Base-by-base conservation (phyloP, 2,888 invertebrate species). In the Oscheius sp. region DNA sequence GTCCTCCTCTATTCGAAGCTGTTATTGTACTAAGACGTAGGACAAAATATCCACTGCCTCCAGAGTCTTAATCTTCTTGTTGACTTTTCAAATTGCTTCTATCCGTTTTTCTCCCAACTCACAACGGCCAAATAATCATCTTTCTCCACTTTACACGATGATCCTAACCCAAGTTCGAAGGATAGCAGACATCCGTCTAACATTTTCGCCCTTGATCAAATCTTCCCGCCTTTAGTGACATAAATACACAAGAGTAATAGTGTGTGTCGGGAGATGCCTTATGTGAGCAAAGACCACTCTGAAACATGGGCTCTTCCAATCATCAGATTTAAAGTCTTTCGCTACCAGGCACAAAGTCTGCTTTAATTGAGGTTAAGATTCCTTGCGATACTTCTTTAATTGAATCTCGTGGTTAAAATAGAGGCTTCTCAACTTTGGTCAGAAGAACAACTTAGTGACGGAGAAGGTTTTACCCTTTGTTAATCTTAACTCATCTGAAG, bases 261-360 rank as follows among this genome's bases (percentile, higher is more conserved):
- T 54, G 54, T 22, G 51, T 32, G 54, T 33, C 54, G 8, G 22
- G 32, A n/a, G n/a, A 33, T n/a, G 51, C 30, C 14, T 51, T 32
- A 17, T 51, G 8, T 54, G 54, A 54, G 54, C 54, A 54, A 54
- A 54, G 54, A 54, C 54, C 54, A 32, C 54, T n/a, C n/a, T 14
- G 54, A 51, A 17, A 51, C 51, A 51, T 51, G 51, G 17, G 32
- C 33, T 54, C 54, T 54, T n/a, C n/a, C 20, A 8, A 14, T 17
- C 8, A 45, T 45, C 45, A 45, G 17, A 20, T 17, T 45, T 8
- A n/a, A 12, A 12, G 45, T 45, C 45, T 45, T 45, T 12, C 8
- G 36, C 14, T 24, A 24, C 47, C 47, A 24, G 47, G 47, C 47
- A 47, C 47, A 9, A 47, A 20, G 47, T 47, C 47, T 28, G 32